Evolutionary conservation across 35 echinoderm and acorn worm species (phyloP).

Genomic region (Apostichopus japonicus): DNA sequence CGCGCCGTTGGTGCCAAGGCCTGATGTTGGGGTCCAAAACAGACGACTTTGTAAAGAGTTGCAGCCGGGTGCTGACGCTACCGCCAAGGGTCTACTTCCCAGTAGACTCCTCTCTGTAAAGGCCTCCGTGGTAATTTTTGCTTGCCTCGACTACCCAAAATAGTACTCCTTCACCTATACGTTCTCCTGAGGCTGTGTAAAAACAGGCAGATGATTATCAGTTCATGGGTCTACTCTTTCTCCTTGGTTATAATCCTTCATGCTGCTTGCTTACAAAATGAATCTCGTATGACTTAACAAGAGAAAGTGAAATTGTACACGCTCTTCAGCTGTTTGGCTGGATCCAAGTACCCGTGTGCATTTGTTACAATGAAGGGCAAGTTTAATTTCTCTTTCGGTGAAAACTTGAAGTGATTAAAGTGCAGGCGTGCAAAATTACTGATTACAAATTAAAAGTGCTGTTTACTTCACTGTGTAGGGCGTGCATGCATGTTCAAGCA

Average conservation of each 20-base stretch:
- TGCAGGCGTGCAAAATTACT: conserved; percentile 37
- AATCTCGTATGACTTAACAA: conserved; percentile 31
- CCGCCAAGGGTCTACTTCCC: conserved; percentile 50
- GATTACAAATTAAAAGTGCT: conserved; percentile 57
- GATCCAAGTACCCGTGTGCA: background rate
- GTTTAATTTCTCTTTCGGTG: conserved; percentile 60
- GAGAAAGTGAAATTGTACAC: conserved; percentile 57
- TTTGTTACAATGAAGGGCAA: conserved; percentile 29
- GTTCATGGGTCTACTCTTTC: conserved; percentile 49
- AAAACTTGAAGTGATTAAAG: background rate
- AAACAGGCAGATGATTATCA: conserved; percentile 39
- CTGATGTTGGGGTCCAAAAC: conserved; percentile 34
- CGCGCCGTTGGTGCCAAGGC: conserved; percentile 33
- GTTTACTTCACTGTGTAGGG: conserved; percentile 45
- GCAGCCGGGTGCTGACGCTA: conserved; percentile 41
- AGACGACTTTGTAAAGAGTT: conserved; percentile 16
- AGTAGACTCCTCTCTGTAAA: conserved; percentile 60
- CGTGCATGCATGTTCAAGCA: conserved; percentile 41
- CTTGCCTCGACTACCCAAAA: conserved; percentile 59
- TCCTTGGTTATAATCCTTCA: conserved; percentile 44
- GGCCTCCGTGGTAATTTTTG: conserved; percentile 60
- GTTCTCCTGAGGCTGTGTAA: conserved; percentile 53
- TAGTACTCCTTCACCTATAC: conserved; percentile 56
- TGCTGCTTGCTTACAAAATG: conserved; percentile 21
- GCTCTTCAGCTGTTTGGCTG: conserved; percentile 19